A percentile compares a stretch with the other conserved stretches of the same genome.
Conservation (phyloP, 2,888 invertebrate species). For the Sicus ferrugineus region DNA sequence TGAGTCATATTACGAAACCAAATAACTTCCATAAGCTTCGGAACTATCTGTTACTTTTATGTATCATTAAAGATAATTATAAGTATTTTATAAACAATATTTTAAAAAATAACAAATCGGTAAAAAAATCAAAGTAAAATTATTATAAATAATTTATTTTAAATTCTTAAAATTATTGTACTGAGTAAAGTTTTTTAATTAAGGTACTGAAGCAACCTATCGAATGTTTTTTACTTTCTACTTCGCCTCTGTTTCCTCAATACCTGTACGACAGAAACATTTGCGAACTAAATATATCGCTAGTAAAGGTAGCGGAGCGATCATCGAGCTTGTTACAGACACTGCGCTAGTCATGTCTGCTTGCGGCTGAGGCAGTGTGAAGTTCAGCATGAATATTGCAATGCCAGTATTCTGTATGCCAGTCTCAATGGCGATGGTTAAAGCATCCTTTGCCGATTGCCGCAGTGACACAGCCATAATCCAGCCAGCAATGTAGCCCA, state of each 20-base stretch:
- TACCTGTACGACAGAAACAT: slow-evolving; percentile 43
- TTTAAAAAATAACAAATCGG: too few relatives aligned
- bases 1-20: too few relatives aligned
- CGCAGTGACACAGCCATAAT: slow-evolving; percentile 68
- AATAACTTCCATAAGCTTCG: too few relatives aligned
- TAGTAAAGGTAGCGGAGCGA: slow-evolving; percentile 86
- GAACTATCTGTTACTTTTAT: too few relatives aligned
- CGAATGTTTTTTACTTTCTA: too few relatives aligned
- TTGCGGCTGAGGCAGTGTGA: slow-evolving; percentile 81
- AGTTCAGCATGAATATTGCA: slow-evolving; percentile 82
- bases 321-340: slow-evolving; percentile 86
- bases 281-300: slow-evolving; percentile 68
- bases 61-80: too few relatives aligned
- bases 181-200: too few relatives aligned
- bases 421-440: slow-evolving; percentile 88
- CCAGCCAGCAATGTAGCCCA: slow-evolving; percentile 78
- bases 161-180: too few relatives aligned
- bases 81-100: too few relatives aligned
- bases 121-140: too few relatives aligned
- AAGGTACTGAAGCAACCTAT: too few relatives aligned
- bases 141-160: too few relatives aligned
- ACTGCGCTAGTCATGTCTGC: slow-evolving; percentile 87
- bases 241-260: slow-evolving; percentile 33
- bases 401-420: slow-evolving; percentile 92
- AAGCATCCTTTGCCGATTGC: slow-evolving; percentile 71